phyloP scores from a whole-genome alignment of 2,888 invertebrate genomes.

The Hypsopygia costalis region DNA sequence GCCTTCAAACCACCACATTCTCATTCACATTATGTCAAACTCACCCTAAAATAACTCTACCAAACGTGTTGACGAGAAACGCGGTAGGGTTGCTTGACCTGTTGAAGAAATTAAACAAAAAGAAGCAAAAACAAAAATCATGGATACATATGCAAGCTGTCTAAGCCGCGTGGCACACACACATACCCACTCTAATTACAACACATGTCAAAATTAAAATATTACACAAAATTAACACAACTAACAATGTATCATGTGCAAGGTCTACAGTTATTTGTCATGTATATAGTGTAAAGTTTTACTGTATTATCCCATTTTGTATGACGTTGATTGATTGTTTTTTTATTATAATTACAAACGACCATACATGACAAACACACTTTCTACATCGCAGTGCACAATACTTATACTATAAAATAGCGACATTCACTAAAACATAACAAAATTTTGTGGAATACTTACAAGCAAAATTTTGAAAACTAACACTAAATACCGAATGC shows the following conservation, averaged over 20 bases:
- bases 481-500: slow-evolving; percentile 39
- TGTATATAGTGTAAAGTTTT: slow-evolving; percentile 23
- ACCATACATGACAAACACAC: slow-evolving; percentile 40
- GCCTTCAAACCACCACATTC: slow-evolving; percentile 74
- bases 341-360: no score
- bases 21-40: slow-evolving; percentile 79
- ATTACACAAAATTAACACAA: slow-evolving; percentile 35
- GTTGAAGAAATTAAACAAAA: slow-evolving; percentile 84
- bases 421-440: slow-evolving; percentile 47
- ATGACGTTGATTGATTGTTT: neutral
- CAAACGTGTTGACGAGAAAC: slow-evolving; percentile 86
- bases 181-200: slow-evolving; percentile 53
- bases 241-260: slow-evolving; percentile 12
- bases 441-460: slow-evolving; percentile 35
- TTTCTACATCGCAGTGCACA: slow-evolving; percentile 38
- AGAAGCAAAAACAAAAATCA: slow-evolving; percentile 65
- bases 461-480: slow-evolving; percentile 35
- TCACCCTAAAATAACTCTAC: slow-evolving; percentile 87
- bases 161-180: slow-evolving; percentile 54
- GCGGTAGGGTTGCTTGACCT: slow-evolving; percentile 85
- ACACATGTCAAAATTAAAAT: slow-evolving; percentile 24
- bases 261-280: slow-evolving; percentile 33
- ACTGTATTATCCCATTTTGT: neutral
- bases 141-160: slow-evolving; percentile 61
- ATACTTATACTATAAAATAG: slow-evolving; percentile 27